Evolutionary conservation across 2,888 invertebrate genomes (phyloP).

Genomic region (Himalopsyche japonica): DNA sequence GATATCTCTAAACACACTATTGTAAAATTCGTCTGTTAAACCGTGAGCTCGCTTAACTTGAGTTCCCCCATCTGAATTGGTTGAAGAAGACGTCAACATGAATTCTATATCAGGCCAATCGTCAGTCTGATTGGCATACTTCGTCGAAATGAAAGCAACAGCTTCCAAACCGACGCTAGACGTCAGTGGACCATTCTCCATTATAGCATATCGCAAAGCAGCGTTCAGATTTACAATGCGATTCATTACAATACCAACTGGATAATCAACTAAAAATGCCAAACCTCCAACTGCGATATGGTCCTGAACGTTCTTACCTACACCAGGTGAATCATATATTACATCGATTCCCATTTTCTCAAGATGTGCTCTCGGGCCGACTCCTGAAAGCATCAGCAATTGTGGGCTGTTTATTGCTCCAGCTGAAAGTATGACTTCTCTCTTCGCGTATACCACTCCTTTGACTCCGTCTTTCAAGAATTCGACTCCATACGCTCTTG

Average conservation of each 20-base stretch:
- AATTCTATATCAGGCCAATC: conserved; percentile 94
- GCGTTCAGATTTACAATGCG: conserved; percentile 82
- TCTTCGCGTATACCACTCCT: conserved; percentile 68
- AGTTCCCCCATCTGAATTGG: conserved; percentile 82
- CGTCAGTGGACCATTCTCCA: conserved; percentile 86
- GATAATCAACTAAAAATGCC: conserved; percentile 78
- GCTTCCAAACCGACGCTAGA: conserved; percentile 86
- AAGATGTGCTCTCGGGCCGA: conserved; percentile 79
- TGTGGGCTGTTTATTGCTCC: conserved; percentile 93
- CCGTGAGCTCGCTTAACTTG: conserved; percentile 82
- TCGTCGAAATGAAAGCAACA: conserved; percentile 85
- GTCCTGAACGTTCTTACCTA: conserved; percentile 86
- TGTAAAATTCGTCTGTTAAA: conserved; percentile 78
- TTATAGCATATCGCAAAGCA: conserved; percentile 79
- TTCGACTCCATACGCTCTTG: conserved; percentile 79
- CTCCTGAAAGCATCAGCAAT: conserved; percentile 85
- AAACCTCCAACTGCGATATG: conserved; percentile 88
- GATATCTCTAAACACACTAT: conserved; percentile 73
- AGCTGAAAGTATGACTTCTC: conserved; percentile 83
- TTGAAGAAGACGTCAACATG: conserved; percentile 83
- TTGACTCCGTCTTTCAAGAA: conserved; percentile 69
- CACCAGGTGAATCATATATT: conserved; percentile 77
- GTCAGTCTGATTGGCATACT: conserved; percentile 82
- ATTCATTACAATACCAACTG: conserved; percentile 78
- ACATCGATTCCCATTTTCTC: conserved; percentile 72